These are phyloP conservation scores for Acropora yongei DNA, from an alignment of 64 coral and sea anemone genomes.

Conservation along the genomic window DNA sequence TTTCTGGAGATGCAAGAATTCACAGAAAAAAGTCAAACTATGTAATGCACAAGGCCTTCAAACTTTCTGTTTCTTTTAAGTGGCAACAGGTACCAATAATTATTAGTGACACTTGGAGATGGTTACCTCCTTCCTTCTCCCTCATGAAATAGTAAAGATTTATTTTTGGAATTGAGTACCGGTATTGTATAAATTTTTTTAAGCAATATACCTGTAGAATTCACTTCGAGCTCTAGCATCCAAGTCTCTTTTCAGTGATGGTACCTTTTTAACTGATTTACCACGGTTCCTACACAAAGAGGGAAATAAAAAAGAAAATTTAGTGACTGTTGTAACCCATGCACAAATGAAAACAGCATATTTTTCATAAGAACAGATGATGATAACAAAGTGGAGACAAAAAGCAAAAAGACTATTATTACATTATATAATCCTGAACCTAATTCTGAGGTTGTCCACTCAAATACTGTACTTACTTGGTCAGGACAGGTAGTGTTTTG, in stretches of 20 bases:
- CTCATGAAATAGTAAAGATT: no score
- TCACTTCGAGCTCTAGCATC: constrained; percentile 95
- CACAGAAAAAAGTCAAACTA: neutral
- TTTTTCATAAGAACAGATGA: no score
- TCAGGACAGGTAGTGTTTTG: constrained; percentile 75
- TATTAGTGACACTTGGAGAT: no score
- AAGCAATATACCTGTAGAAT: constrained; percentile 80
- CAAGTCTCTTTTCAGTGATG: constrained; percentile 92
- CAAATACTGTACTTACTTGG: constrained; percentile 55
- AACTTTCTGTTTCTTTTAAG: neutral
- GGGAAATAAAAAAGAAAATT: neutral
- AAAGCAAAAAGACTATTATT: no score
- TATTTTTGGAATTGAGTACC: no score
- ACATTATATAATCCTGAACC: no score
- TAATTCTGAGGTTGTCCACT: no score
- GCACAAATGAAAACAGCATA: no score
- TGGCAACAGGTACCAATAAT: no score
- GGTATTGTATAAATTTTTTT: no score
- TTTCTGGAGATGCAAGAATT: constrained; percentile 62
- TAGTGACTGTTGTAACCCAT: neutral
- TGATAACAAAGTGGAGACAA: no score
- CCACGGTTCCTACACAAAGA: constrained; percentile 59
- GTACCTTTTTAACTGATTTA: constrained; percentile 76
- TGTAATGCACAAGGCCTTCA: neutral
- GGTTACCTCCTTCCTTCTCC: no score